Evolutionary conservation across 2,113 vertebrate species (phyloP).

Genomic region (Cariama cristata): DNA sequence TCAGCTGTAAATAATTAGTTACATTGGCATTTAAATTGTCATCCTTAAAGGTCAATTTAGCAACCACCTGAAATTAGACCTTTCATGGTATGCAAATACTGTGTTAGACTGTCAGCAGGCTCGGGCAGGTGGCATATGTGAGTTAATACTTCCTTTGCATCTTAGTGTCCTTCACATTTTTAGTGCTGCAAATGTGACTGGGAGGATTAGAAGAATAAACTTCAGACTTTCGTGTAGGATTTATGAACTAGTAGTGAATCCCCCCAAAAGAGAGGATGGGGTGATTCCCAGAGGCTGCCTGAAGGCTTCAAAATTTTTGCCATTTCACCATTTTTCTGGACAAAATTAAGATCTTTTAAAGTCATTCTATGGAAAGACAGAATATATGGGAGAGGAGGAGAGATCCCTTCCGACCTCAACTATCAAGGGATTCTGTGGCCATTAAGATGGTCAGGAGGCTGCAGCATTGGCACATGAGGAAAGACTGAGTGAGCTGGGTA

Average conservation of each 20-base stretch:
- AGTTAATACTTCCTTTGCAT: accelerated
- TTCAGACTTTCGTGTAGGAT: neutral
- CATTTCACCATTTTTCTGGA: neutral
- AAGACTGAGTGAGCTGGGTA: neutral
- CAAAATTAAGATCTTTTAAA: neutral
- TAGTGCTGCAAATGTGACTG: neutral
- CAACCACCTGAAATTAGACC: neutral
- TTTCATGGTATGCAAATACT: neutral
- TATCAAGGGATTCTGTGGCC: neutral
- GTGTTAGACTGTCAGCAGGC: neutral
- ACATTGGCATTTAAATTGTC: neutral
- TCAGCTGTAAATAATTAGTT: neutral
- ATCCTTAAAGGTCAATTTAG: neutral
- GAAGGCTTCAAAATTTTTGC: neutral
- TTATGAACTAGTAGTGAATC: neutral
- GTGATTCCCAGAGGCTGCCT: neutral
- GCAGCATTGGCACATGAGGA: neutral
- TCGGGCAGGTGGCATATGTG: neutral
- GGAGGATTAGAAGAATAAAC: neutral
- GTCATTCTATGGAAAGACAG: neutral
- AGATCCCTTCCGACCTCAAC: neutral
- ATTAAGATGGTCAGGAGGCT: accelerated
- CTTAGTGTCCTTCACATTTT: neutral
- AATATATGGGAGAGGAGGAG: neutral
- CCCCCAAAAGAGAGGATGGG: neutral